Evolutionary conservation across 2,797 vertebrate species (phyloP).

Genomic region (Malacoraja senta): DNA sequence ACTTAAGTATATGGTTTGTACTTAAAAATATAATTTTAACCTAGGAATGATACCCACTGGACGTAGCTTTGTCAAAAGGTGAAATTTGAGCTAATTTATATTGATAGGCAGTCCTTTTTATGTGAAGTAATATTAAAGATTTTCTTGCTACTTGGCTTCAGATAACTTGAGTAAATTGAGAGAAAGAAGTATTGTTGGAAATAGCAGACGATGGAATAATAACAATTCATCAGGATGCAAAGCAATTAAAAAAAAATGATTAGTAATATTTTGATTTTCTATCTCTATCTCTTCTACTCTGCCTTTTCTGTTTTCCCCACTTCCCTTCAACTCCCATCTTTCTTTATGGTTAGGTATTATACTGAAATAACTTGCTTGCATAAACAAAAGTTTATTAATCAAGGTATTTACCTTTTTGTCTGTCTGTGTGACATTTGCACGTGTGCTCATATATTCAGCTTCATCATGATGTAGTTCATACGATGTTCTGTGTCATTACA

Average conservation of each 20-base stretch:
- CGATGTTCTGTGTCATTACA: neutral
- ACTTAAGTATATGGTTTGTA: neutral
- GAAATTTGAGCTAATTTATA: neutral
- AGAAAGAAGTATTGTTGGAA: neutral
- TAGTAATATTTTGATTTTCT: conserved; percentile 1
- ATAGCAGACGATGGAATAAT: neutral
- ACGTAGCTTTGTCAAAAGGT: neutral
- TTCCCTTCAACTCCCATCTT: neutral
- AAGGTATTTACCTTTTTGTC: neutral
- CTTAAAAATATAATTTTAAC: neutral
- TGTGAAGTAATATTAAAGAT: neutral
- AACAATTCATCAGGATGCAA: neutral
- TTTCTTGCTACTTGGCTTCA: conserved; percentile 21
- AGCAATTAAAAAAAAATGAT: neutral
- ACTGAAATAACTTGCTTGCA: neutral
- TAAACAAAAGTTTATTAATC: neutral
- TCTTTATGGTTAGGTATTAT: neutral
- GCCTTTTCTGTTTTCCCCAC: neutral
- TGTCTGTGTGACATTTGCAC: neutral
- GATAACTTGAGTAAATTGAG: neutral
- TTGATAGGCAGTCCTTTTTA: neutral
- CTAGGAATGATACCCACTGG: neutral
- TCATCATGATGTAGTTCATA: neutral
- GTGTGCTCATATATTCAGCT: neutral
- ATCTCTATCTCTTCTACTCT: neutral